Percentiles rank a stretch among this genome's conserved stretches.
Evolutionary conservation across 2,888 invertebrate genomes (phyloP).

Genomic region (Microctonus aethiopoides): DNA sequence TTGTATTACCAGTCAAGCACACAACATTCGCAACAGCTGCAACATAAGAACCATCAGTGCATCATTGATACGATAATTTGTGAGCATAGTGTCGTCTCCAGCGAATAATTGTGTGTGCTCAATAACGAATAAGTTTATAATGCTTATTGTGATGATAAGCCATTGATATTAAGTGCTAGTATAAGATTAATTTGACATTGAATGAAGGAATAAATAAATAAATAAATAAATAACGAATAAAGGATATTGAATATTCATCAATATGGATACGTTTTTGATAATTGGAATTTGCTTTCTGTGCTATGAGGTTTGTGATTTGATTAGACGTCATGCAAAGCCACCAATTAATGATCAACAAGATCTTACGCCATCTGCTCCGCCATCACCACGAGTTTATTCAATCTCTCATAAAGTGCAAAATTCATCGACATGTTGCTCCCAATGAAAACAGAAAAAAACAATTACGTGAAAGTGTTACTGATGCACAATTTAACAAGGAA

Average conservation of each 20-base stretch:
- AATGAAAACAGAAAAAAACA: conserved; percentile 36
- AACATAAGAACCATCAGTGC: neutral
- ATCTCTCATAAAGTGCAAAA: conserved; percentile 59
- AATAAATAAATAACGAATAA: neutral
- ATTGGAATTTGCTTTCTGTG: conserved; percentile 76
- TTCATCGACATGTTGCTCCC: conserved; percentile 49
- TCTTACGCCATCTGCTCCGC: conserved; percentile 49
- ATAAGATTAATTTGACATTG: neutral
- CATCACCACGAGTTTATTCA: conserved; percentile 65
- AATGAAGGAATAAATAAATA: no score
- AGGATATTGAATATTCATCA: neutral
- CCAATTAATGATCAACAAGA: conserved; percentile 53
- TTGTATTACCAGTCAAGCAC: conserved; percentile 3
- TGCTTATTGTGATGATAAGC: neutral
- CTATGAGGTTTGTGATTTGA: conserved; percentile 76
- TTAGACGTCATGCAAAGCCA: conserved; percentile 63
- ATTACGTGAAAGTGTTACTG: neutral
- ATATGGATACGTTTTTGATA: conserved; percentile 76
- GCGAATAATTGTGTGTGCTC: conserved; percentile 23
- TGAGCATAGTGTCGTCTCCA: neutral
- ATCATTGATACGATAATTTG: conserved; percentile 15
- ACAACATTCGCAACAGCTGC: conserved; percentile 1
- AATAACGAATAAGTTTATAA: neutral
- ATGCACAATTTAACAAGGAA: neutral
- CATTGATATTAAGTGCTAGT: neutral